phyloP scores from a whole-genome alignment of 2,797 vertebrate genomes.

The Chanos chanos region DNA sequence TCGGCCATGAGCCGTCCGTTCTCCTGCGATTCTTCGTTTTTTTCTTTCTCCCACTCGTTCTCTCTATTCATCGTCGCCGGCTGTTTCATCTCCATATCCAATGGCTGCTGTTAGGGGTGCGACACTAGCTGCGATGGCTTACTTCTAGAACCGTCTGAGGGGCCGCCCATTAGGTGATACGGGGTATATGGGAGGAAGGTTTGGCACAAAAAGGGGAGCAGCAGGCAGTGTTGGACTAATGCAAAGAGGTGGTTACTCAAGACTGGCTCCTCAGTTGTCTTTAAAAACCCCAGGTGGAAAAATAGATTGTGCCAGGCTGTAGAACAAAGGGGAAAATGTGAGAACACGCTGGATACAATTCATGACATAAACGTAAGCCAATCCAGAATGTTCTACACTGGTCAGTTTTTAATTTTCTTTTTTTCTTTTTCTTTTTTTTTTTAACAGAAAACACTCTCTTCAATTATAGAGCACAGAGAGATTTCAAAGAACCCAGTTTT shows the following conservation, averaged over 20 bases:
- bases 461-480: too few species aligned
- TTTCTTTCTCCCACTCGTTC: conserved; percentile 60
- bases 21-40: conserved; percentile 63
- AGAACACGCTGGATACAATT: conserved; percentile 1
- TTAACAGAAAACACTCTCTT: too few species aligned
- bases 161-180: conserved; percentile 74
- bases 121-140: conserved; percentile 49
- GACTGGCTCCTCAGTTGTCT: conserved; percentile 17
- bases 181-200: conserved; percentile 33
- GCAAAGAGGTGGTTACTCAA: conserved; percentile 19
- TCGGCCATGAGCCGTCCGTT: conserved; percentile 72
- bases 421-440: too few species aligned
- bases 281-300: conserved; percentile 35
- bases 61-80: conserved; percentile 68
- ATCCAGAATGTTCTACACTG: too few species aligned
- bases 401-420: too few species aligned
- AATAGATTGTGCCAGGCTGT: conserved; percentile 43
- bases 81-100: conserved; percentile 82
- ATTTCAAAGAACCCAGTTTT: too few species aligned
- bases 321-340: conserved; percentile 43
- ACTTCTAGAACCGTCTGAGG: conserved; percentile 57
- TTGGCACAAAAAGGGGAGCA: conserved; percentile 6
- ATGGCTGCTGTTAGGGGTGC: conserved; percentile 45
- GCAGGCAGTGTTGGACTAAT: conserved; percentile 7
- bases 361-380: too few species aligned